Base-by-base conservation (phyloP, 2,113 vertebrate species). In the Argyrosomus japonicus region DNA sequence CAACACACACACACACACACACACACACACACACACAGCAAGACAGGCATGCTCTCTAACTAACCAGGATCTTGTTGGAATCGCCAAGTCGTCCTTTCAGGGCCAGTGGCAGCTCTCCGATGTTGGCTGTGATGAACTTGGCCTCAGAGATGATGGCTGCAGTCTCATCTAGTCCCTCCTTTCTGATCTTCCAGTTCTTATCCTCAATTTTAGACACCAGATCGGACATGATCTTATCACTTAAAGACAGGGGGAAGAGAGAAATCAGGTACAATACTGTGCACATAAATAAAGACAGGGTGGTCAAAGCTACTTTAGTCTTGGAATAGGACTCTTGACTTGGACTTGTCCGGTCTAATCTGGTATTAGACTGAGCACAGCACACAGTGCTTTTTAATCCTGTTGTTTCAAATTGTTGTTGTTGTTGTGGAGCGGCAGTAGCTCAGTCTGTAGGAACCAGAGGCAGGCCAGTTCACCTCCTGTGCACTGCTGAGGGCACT, bases 161-260 rank as follows among this genome's bases (percentile, higher is more conserved):
- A 12, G 95, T 95, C 95, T 99, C 98, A 87, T 99, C 98, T 45
- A 99, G 93, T 27, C 98, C 98, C 89, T 99, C 98, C 91, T 99
- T 99, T 82, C 98, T 95, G 82, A 98, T 97, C 93, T 99, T 99
- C 98, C 98, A 99, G 93, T 99, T 99, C 92, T 99, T 99, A 87
- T 99, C 98, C 8, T 93, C 94, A 50, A 99, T 97, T 91, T 99
- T 99, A 62, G 96, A 94, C 75, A 99, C 96, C 75, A 99, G 92
- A 13, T 99, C 98, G 0, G 93, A 95, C 15, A 97, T 96, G 81
- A 99, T 96, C 93, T 99, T 99, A 88, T 99, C 97, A 92, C 98
- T 99, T 68, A 43, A 60, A 60, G 6, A 32, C 3, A 61, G 0
- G 2, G 1, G 5, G n/a, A 47, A 15, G 40, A 36, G 5, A 40